These are phyloP conservation scores for Turdus rufiventris DNA, from an alignment of 2,113 vertebrate genomes.

Conservation along the genomic window DNA sequence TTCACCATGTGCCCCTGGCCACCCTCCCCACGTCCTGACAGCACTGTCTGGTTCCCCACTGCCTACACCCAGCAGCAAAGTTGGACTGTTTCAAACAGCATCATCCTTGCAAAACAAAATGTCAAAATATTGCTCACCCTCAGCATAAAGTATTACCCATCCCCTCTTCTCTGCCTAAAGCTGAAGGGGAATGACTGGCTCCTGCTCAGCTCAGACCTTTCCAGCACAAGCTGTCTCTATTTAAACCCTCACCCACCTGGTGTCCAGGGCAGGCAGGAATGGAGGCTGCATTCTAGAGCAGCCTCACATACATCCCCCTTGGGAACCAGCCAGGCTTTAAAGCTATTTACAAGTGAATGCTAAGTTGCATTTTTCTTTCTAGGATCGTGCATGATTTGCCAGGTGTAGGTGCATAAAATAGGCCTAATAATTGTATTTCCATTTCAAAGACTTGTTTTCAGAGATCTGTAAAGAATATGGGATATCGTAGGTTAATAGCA, in stretches of 20 bases:
- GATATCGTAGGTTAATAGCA: background rate
- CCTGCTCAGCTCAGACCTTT: background rate
- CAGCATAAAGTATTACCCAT: rapidly evolving
- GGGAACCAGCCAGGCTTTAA: background rate
- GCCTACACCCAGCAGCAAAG: background rate
- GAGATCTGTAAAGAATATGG: background rate
- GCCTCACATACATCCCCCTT: background rate
- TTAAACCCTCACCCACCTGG: rapidly evolving
- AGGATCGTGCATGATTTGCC: background rate
- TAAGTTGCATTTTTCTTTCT: background rate
- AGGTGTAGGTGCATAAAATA: background rate
- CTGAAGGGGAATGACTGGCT: background rate
- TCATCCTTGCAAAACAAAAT: background rate
- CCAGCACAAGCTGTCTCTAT: background rate
- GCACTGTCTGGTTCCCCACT: background rate
- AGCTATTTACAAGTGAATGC: background rate
- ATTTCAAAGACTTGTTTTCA: background rate
- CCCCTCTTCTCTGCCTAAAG: background rate
- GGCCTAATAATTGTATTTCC: background rate
- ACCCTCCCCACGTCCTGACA: background rate
- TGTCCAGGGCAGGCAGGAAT: background rate
- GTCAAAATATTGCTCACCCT: background rate
- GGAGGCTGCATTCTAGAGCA: background rate
- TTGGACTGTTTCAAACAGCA: background rate
- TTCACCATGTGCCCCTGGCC: rapidly evolving